A percentile compares a stretch with the other conserved stretches of the same genome.
These are phyloP conservation scores for Nyleta sp. DNA, from an alignment of 2,888 invertebrate species.

Conservation along the genomic window DNA sequence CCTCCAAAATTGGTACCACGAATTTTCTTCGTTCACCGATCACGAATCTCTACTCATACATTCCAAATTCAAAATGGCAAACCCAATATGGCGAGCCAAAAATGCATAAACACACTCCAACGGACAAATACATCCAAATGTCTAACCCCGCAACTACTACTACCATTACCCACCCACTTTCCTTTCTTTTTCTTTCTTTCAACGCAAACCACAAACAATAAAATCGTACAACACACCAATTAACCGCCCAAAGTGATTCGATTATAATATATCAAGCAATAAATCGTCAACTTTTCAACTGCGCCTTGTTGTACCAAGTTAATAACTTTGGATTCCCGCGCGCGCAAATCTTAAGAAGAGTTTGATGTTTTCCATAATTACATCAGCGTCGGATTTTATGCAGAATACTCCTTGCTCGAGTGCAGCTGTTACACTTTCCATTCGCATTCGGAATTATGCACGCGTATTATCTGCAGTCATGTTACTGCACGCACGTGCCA, in stretches of 20 bases:
- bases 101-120: too few species aligned
- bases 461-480: conserved; percentile 47
- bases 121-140: too few species aligned
- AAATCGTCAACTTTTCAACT: conserved; percentile 71
- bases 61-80: too few species aligned
- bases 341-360: conserved; percentile 50
- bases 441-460: conserved; percentile 69
- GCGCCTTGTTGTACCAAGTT: neutral
- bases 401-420: conserved; percentile 56
- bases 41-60: too few species aligned
- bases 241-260: neutral
- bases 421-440: conserved; percentile 74
- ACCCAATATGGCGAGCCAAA: too few species aligned
- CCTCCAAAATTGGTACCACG: too few species aligned
- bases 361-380: conserved; percentile 78
- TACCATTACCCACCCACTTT: too few species aligned
- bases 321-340: conserved; percentile 9
- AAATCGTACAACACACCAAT: too few species aligned
- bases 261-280: conserved; percentile 49
- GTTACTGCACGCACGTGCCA: conserved; percentile 29
- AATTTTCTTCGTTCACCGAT: too few species aligned
- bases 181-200: too few species aligned
- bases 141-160: too few species aligned
- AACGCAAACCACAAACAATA: too few species aligned
- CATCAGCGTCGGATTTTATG: conserved; percentile 68